phyloP scores from a whole-genome alignment of 2,113 vertebrate genomes.

The Agelaius tricolor region DNA sequence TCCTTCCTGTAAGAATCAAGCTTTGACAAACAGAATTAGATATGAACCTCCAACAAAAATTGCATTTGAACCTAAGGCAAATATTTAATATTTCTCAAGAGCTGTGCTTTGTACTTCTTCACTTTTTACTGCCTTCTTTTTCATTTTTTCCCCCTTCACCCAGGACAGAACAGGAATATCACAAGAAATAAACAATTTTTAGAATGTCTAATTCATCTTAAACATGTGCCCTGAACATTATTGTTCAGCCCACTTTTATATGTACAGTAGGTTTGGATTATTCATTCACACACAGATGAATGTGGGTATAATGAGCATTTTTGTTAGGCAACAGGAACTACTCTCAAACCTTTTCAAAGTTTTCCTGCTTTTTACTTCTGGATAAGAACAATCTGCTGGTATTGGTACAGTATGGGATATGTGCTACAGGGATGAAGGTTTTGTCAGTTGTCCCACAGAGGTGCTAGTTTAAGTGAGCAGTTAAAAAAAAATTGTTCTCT shows the following conservation, averaged over 20 bases:
- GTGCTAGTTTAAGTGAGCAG: not conserved
- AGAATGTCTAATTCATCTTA: not conserved
- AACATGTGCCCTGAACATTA: not conserved
- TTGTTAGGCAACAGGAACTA: not conserved
- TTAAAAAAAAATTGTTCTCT: not conserved
- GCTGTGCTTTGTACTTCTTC: not conserved
- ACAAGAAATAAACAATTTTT: not conserved
- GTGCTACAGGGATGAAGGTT: fast-evolving
- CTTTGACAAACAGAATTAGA: not conserved
- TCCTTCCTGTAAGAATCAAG: not conserved
- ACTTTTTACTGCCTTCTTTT: not conserved
- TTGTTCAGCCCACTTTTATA: not conserved
- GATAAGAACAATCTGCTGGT: not conserved
- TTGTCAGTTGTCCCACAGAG: not conserved
- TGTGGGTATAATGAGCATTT: not conserved
- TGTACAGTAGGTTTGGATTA: not conserved
- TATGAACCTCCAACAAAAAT: not conserved
- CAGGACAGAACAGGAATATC: not conserved
- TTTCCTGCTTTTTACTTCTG: not conserved
- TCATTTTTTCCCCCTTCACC: not conserved
- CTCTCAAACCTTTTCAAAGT: not conserved
- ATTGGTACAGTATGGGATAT: not conserved
- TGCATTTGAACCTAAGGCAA: not conserved
- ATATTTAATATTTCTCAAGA: conserved; percentile 2
- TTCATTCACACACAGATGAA: not conserved